These are phyloP conservation scores for Lanistes nyassanus DNA, from an alignment of 1,140 invertebrate genomes.

Conservation along the genomic window DNA sequence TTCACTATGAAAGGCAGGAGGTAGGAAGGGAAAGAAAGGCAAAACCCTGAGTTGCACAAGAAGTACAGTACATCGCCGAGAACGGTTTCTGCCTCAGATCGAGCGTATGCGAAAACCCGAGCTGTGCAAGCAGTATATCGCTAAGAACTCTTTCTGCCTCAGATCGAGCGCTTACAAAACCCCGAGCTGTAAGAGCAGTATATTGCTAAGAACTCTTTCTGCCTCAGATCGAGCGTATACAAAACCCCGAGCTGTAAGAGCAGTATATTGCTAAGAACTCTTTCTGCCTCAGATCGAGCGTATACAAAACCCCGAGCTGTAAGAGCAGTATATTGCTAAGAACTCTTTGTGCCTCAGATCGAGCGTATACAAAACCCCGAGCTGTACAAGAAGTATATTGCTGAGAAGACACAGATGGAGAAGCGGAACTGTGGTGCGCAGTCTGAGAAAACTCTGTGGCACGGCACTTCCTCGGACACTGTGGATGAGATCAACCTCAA, in stretches of 20 bases:
- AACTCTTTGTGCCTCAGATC: conserved; percentile 49
- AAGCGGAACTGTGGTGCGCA: conserved; percentile 9
- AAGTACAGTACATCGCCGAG: too few relatives aligned
- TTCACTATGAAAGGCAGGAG: too few relatives aligned
- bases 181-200: conserved; percentile 41
- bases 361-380: conserved; percentile 45
- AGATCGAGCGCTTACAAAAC: conserved; percentile 55
- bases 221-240: conserved; percentile 49
- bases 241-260: conserved; percentile 44
- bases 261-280: conserved; percentile 42
- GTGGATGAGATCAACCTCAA: conserved; percentile 45
- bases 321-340: conserved; percentile 38
- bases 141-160: background rate
- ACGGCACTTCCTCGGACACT: conserved; percentile 41
- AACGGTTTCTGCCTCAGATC: too few relatives aligned
- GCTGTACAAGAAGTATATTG: conserved; percentile 42
- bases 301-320: conserved; percentile 45
- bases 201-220: background rate
- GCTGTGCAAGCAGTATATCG: too few relatives aligned
- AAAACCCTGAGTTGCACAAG: too few relatives aligned
- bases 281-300: conserved; percentile 46
- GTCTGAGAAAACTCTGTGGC: conserved; percentile 51
- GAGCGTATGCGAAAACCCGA: too few relatives aligned
- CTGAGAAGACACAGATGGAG: conserved; percentile 34
- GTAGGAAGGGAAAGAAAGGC: too few relatives aligned